Conservation (phyloP, 2,797 vertebrate species). For the Darevskia mixta region DNA sequence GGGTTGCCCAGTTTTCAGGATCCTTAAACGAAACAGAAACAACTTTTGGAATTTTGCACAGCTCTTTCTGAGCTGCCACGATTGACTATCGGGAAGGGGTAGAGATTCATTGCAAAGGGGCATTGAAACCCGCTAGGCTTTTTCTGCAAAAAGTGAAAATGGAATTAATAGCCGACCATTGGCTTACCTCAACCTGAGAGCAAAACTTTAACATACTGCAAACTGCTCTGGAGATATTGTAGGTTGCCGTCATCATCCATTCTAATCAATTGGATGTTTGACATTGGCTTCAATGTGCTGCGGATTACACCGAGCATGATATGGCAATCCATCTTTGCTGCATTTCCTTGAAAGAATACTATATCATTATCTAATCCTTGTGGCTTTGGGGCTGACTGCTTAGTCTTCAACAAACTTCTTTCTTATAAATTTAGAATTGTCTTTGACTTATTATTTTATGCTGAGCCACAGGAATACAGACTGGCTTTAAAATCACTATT, state of each 20-base stretch:
- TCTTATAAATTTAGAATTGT: slow-evolving; percentile 57
- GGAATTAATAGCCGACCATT: neutral
- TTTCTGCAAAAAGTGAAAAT: neutral
- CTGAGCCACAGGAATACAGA: slow-evolving; percentile 25
- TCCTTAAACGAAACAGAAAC: neutral
- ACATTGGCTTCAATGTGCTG: neutral
- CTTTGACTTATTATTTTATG: slow-evolving; percentile 53
- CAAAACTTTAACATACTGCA: neutral
- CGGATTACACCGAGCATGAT: slow-evolving; percentile 10
- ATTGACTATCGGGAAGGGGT: too few species aligned
- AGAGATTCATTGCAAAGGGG: neutral
- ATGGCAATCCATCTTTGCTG: slow-evolving; percentile 14
- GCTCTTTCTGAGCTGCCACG: neutral
- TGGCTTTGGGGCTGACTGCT: slow-evolving; percentile 29
- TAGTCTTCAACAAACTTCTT: slow-evolving; percentile 41
- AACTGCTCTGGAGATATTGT: neutral
- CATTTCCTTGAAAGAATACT: slow-evolving; percentile 48
- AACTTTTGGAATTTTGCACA: neutral
- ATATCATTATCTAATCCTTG: slow-evolving; percentile 53
- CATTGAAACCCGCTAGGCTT: neutral
- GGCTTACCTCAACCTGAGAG: neutral
- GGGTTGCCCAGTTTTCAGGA: neutral
- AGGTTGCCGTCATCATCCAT: neutral
- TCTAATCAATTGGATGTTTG: neutral
- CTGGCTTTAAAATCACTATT: slow-evolving; percentile 43